Evolutionary conservation across 2,113 vertebrate genomes (phyloP), one percentile per base, ranked within the genome.

Genomic region (Alligator mississippiensis): DNA sequence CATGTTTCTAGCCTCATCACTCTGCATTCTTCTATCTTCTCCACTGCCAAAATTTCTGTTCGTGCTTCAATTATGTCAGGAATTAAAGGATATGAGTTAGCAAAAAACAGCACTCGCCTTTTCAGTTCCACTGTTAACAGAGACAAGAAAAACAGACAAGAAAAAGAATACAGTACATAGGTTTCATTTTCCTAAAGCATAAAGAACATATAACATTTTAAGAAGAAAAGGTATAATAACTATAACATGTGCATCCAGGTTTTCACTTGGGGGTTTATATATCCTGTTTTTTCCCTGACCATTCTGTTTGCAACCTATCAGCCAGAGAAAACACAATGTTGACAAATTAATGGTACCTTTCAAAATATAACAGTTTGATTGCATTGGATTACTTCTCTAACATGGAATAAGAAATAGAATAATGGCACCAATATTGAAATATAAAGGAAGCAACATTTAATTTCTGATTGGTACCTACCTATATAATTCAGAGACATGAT

Each of bases 401-500:
- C 87, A 3, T 24, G 11, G 4, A 87, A 9, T 74, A 63, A 64
- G n/a, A 86, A 95, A 62, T 3, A 66, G 28, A 91, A 83, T 75
- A 57, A 63, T 12, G 55, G 6, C 47, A 54, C 6, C 10, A 34
- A 59, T 75, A 91, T 91, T 55, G 75, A 89, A 61, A 79, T 90
- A 62, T 95, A 96, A 85, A 87, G 68, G 87, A 95, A 87, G 11
- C 10, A 91, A 82, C 4, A 88, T 61, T 95, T 96, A 57, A 38
- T 38, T 93, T 84, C 63, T 93, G 88, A 81, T 93, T 93, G 88
- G 84, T 94, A 92, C 80, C 90, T 94, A 22, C 21, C 34, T 47
- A 47, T 74, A 14, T 74, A 47, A 74, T 15, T 74, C 47, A 74
- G 86, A 77, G 70, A 95, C 80, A 93, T 89, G 93, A 93, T 95